Conservation (phyloP, 2,888 invertebrate genomes). For the Athalia cordata region DNA sequence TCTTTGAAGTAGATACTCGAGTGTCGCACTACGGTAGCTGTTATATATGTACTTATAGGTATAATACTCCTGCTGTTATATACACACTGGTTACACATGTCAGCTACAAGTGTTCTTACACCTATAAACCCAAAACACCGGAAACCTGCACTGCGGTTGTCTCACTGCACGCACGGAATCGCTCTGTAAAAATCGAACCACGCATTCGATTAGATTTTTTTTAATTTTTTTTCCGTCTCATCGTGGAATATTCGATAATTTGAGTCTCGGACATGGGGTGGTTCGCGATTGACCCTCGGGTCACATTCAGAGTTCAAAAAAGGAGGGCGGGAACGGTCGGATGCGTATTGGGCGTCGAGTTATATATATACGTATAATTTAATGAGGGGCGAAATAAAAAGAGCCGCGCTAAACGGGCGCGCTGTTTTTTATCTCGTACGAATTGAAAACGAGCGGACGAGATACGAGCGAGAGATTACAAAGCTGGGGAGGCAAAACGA, state of each 20-base stretch:
- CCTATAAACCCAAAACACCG: slow-evolving; percentile 8
- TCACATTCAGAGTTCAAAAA: neutral
- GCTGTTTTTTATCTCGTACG: slow-evolving; percentile 31
- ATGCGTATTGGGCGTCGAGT: neutral
- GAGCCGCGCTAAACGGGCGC: neutral
- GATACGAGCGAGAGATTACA: slow-evolving; percentile 33
- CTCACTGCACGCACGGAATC: too few species aligned
- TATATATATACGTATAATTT: neutral
- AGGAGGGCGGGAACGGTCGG: neutral
- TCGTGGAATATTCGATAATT: too few species aligned
- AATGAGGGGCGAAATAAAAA: neutral
- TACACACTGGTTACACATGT: neutral
- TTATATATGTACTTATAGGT: neutral
- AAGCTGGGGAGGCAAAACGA: slow-evolving; percentile 12
- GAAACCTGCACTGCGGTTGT: neutral
- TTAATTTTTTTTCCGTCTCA: too few species aligned
- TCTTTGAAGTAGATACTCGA: neutral
- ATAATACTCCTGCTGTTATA: too few species aligned
- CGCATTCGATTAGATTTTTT: too few species aligned
- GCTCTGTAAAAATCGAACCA: too few species aligned
- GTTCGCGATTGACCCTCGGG: neutral
- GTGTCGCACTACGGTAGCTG: neutral
- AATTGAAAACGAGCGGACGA: slow-evolving; percentile 39
- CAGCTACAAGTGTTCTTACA: slow-evolving; percentile 12
- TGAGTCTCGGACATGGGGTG: too few species aligned